A percentile compares a stretch with the other conserved stretches of the same genome.
Evolutionary conservation across 2,797 vertebrate species (phyloP).

Genomic region (Sebastes itinus): DNA sequence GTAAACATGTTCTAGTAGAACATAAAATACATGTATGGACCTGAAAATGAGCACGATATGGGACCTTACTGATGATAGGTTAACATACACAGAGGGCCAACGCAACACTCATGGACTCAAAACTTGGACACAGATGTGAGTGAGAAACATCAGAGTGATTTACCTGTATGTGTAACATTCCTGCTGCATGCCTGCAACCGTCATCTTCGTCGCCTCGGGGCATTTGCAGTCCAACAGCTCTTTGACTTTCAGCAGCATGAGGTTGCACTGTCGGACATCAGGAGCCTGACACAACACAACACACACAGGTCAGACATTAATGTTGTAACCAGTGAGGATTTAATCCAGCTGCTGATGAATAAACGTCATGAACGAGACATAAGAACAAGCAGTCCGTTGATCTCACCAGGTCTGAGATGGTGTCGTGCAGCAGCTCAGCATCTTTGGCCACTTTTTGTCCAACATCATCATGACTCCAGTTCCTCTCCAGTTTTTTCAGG

Average conservation of each 20-base stretch:
- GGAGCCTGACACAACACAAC: slow-evolving; percentile 42
- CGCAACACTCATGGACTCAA: background rate
- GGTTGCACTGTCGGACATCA: slow-evolving; percentile 20
- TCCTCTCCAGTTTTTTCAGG: slow-evolving; percentile 7
- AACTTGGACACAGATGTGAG: background rate
- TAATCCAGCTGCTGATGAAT: background rate
- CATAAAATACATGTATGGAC: too few relatives aligned
- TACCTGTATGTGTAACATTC: slow-evolving; percentile 44
- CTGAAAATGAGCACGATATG: too few relatives aligned
- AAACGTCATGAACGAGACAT: background rate
- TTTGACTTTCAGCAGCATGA: slow-evolving; percentile 32
- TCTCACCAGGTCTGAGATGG: slow-evolving; percentile 60
- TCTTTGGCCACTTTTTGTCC: slow-evolving; percentile 33
- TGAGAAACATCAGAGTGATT: background rate
- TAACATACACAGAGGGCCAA: background rate
- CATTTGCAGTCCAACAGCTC: slow-evolving; percentile 42
- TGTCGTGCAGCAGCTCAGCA: slow-evolving; percentile 30
- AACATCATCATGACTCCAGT: slow-evolving; percentile 51
- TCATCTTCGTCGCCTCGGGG: slow-evolving; percentile 27
- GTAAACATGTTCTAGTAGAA: too few relatives aligned
- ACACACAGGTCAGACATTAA: background rate
- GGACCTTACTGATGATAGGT: too few relatives aligned
- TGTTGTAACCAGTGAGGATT: background rate
- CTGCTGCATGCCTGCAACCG: background rate
- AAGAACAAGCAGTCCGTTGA: background rate